Conservation (phyloP, 1,140 invertebrate species). For the Thrips palmi region DNA sequence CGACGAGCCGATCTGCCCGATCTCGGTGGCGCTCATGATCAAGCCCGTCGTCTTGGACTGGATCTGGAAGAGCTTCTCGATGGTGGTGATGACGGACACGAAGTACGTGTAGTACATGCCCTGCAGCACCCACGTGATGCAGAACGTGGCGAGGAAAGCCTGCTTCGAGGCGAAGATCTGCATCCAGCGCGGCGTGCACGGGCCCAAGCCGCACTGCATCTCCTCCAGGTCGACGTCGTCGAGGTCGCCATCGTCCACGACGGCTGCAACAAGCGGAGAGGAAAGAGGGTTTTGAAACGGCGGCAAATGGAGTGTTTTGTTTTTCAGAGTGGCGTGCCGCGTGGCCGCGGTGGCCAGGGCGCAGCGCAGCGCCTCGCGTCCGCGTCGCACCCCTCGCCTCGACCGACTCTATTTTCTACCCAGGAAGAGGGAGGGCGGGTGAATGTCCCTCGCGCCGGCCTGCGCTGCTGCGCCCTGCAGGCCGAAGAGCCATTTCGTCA, state of each 20-base stretch:
- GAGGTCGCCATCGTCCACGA: not conserved
- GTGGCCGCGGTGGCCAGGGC: too few species aligned
- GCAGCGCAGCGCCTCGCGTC: too few species aligned
- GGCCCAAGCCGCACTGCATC: conserved; percentile 47
- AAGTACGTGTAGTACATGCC: conserved; percentile 93
- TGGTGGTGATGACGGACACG: conserved; percentile 89
- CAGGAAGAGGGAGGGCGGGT: too few species aligned
- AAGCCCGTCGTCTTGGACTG: conserved; percentile 87
- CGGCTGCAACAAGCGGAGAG: too few species aligned
- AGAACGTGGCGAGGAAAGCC: conserved; percentile 72
- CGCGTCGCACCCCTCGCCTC: too few species aligned
- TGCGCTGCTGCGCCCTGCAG: too few species aligned
- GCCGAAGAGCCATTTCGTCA: too few species aligned
- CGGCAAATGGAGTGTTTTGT: too few species aligned
- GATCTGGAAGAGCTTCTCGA: conserved; percentile 91
- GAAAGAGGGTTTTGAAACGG: too few species aligned
- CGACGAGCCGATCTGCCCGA: conserved; percentile 81
- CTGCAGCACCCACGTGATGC: conserved; percentile 74
- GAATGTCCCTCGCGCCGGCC: too few species aligned
- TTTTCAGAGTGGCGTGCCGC: too few species aligned
- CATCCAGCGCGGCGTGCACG: conserved; percentile 46
- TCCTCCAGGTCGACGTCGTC: conserved; percentile 25
- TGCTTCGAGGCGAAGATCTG: conserved; percentile 72
- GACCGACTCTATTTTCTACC: too few species aligned
- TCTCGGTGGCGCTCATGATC: conserved; percentile 84